A percentile compares a stretch with the other conserved stretches of the same genome.
These are phyloP conservation scores for Pseudomyrmex concolor DNA, from an alignment of 1,140 invertebrate species.

Conservation along the genomic window DNA sequence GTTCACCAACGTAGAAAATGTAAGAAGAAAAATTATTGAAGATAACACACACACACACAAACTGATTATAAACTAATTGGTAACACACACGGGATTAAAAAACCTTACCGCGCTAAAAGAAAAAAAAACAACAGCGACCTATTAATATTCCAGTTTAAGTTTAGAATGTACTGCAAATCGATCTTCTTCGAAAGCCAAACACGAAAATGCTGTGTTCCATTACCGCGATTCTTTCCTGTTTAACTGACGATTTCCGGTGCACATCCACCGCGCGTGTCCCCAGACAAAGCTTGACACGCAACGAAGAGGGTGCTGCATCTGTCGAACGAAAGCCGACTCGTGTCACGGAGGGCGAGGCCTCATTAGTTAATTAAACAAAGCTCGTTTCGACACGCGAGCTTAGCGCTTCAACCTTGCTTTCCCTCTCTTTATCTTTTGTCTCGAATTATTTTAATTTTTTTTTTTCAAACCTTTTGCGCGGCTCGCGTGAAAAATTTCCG, in stretches of 20 bases:
- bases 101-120: no score
- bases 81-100: no score
- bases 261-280: constrained; percentile 39
- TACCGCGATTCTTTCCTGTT: constrained; percentile 39
- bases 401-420: constrained; percentile 25
- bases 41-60: no score
- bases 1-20: no score
- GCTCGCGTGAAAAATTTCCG: not conserved
- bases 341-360: constrained; percentile 70
- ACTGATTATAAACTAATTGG: no score
- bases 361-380: constrained; percentile 79
- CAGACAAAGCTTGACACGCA: constrained; percentile 55
- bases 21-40: no score
- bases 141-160: not conserved
- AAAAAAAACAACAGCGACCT: not conserved
- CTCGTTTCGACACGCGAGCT: constrained; percentile 53
- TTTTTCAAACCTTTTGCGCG: not conserved
- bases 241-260: constrained; percentile 46
- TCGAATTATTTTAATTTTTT: constrained; percentile 25
- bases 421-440: not conserved
- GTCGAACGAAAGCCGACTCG: constrained; percentile 44
- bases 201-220: constrained; percentile 45
- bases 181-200: not conserved
- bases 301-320: constrained; percentile 52
- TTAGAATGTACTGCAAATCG: not conserved